A percentile compares a stretch with the other conserved stretches of the same genome.
Conservation (phyloP, 1,140 invertebrate genomes). For the Drosophila bifasciata region DNA sequence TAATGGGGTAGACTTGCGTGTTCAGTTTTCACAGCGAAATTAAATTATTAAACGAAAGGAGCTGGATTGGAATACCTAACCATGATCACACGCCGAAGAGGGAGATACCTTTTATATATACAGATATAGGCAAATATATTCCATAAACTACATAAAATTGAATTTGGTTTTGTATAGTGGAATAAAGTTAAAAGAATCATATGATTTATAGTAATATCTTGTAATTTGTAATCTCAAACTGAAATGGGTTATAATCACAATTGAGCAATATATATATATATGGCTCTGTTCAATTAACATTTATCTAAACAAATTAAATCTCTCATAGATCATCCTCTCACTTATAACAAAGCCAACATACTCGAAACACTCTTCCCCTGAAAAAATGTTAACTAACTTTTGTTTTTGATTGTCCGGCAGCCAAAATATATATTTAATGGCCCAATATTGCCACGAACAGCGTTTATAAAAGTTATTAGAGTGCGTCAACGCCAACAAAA, state of each 20-base stretch:
- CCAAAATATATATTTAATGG: slow-evolving; percentile 54
- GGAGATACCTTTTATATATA: slow-evolving; percentile 52
- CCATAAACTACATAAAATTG: too few species aligned
- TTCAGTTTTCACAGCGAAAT: slow-evolving; percentile 49
- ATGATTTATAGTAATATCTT: too few species aligned
- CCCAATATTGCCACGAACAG: slow-evolving; percentile 44
- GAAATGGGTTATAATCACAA: background rate
- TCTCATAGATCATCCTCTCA: too few species aligned
- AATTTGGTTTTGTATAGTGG: too few species aligned
- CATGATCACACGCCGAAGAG: background rate
- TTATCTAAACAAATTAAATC: too few species aligned
- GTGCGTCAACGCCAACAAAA: slow-evolving; percentile 64
- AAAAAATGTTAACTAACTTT: slow-evolving; percentile 19
- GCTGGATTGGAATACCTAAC: slow-evolving; percentile 1
- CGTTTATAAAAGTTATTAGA: slow-evolving; percentile 78
- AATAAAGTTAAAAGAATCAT: too few species aligned
- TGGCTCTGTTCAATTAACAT: background rate
- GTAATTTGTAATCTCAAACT: too few species aligned
- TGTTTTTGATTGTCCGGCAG: slow-evolving; percentile 43
- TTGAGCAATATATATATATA: too few species aligned
- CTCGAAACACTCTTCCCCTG: background rate
- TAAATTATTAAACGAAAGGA: slow-evolving; percentile 69
- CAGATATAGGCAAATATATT: too few species aligned
- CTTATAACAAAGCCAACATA: too few species aligned
- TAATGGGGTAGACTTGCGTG: slow-evolving; percentile 47